Base-by-base conservation (phyloP, 2,888 invertebrate species). In the Steromphala cineraria region DNA sequence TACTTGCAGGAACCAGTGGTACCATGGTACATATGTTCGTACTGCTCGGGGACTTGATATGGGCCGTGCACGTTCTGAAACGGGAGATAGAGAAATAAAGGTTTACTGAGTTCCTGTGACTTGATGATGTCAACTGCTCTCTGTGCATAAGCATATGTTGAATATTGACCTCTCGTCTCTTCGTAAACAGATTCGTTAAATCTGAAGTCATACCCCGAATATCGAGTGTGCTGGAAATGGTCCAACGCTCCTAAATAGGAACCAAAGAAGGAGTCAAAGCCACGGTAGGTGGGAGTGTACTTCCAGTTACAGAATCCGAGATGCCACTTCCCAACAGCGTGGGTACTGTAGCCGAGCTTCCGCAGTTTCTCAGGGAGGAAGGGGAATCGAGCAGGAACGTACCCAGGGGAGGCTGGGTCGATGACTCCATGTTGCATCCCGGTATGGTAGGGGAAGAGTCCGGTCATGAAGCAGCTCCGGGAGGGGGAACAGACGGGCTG, bases 401-500 rank as follows among this genome's bases (percentile, higher is more conserved):
- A 55, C 55, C 19, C 19, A n/a, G 55, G 55, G n/a, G n/a, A 5
- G 2, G n/a, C 55, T 19, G 19, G 5, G 19, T 0, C 19, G 19
- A 55, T 55, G 5, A 55, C 55, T 4, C 55, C n/a, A 55, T 55
- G n/a, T 55, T 55, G 55, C n/a, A 55, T n/a, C 5, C 55, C 55
- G 13, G 55, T 55, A 4, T 19, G n/a, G 55, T 55, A 55, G 55
- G 55, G 55, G 13, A 55, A 55, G 55, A 19, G 19, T 10, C 55
- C 55, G 55, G 55, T 10, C 55, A 55, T 55, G 55, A 55, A 55
- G 19, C 55, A 55, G 13, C 13, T 55, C 55, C 55, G n/a, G 55
- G 55, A 55, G 55, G 82, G 82, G 0, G 82, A 80, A 52, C 82
- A 82, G 53, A 82, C 82, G 15, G 82, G 82, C 62, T 82, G 82